Percentiles rank a stretch among this genome's conserved stretches.
These are phyloP conservation scores for Phalangium opilio DNA, from an alignment of 2,888 invertebrate genomes.

Conservation along the genomic window DNA sequence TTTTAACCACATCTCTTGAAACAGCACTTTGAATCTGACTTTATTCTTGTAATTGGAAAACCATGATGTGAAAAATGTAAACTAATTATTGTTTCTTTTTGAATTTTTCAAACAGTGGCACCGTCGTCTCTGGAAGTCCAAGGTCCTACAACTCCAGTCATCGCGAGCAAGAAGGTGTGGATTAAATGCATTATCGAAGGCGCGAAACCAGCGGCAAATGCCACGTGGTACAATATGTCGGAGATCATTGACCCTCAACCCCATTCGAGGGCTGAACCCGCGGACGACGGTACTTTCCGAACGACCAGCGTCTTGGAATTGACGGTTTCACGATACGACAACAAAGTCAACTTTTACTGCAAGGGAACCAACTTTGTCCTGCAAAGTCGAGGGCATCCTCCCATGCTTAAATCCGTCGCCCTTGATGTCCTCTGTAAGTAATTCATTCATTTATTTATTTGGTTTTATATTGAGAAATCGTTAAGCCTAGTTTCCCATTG, in stretches of 20 bases:
- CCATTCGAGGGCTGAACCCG: slow-evolving; percentile 9
- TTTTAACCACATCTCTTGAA: too few relatives aligned
- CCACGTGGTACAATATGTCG: slow-evolving; percentile 21
- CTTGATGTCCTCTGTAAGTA: slow-evolving; percentile 21
- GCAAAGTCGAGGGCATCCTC: slow-evolving; percentile 15
- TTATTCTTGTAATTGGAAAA: too few relatives aligned
- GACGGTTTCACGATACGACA: slow-evolving; percentile 18
- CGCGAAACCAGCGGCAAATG: slow-evolving; percentile 20
- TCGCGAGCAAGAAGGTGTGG: slow-evolving; percentile 15
- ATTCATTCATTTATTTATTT: too few relatives aligned
- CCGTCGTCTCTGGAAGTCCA: slow-evolving; percentile 16
- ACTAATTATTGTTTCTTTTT: too few relatives aligned
- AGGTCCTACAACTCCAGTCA: slow-evolving; percentile 15
- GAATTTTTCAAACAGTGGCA: slow-evolving; percentile 9
- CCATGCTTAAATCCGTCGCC: slow-evolving; percentile 18
- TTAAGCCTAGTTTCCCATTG: neutral
- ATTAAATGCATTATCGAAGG: slow-evolving; percentile 19
- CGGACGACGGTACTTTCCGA: slow-evolving; percentile 14
- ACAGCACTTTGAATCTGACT: too few relatives aligned
- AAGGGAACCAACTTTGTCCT: slow-evolving; percentile 21
- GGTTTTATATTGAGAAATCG: neutral
- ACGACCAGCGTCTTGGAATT: slow-evolving; percentile 16
- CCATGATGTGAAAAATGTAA: too few relatives aligned
- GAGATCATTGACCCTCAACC: slow-evolving; percentile 8
- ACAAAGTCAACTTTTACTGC: slow-evolving; percentile 19